Evolutionary conservation across 1,140 invertebrate species (phyloP), one percentile per base, ranked within the genome.

Genomic region (Hyposmocoma kahamanoa): DNA sequence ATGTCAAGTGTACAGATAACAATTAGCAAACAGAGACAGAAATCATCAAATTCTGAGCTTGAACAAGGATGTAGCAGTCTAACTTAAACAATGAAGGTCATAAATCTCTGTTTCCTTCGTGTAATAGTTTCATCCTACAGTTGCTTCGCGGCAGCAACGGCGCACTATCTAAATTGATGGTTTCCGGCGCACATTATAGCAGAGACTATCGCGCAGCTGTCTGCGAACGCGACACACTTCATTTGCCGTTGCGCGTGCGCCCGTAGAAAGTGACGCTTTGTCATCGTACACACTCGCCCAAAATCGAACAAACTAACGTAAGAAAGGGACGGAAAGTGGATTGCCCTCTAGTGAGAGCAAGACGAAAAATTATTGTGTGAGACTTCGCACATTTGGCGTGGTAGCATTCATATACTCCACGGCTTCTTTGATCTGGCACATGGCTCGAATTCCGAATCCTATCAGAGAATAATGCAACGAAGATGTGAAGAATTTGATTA

Each of bases 141-240:
- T 62, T 72, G 70, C n/a, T n/a, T n/a, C n/a, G n/a, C 72, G 66
- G 72, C 59, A 68, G 76, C 80, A 78, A 83, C 77, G 73, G 74
- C 67, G 66, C 74, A 72, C 72, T 80, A 80, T 80, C 76, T 74
- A 62, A 82, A 84, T 84, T 84, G 77, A 82, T 84, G 69, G 75
- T 72, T 84, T 84, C 81, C 81, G 81, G 78, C 51, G 73, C 56
- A 72, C 72, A 75, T 81, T 84, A 70, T 66, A 70, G 68, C 64
- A 50, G 59, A 72, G 64, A 65, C 66, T 72, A 74, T 73, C 57
- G 62, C 59, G 68, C 78, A 81, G 72, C 76, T 77, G 76, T 72
- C 69, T 71, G 64, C 56, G 61, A 71, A 69, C 62, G 72, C 81
- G 75, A 74, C 76, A 82, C 77, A 82, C 76, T 82, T 78, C 78